Evolutionary conservation across 2,888 invertebrate genomes (phyloP), one percentile per base, ranked within the genome.

Genomic region (Vanessa cardui): DNA sequence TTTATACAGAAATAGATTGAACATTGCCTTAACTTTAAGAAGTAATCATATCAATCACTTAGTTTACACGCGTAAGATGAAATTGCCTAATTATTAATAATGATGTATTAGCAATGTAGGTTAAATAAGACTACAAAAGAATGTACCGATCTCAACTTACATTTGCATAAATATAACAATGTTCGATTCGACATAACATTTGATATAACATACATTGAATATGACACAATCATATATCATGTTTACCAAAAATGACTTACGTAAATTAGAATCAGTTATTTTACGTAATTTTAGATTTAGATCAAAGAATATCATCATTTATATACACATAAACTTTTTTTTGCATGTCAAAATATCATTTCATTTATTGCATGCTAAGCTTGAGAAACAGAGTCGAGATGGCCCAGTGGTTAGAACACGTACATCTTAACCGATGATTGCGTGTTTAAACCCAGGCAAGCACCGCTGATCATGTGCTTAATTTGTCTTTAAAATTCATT

Each of bases 101-200:
- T 54, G 46, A 56, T n/a, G 33, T 56, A 33, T 64, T 52, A 52
- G n/a, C 50, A 20, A 50, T 50, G 20, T 50, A 58, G 58, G 50
- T 47, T 58, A 58, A 50, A 50, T 64, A 26, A 20, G 20, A 49
- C 56, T 33, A 18, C 46, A 56, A 46, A 46, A 58, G 9, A 52
- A 50, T 9, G 18, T n/a, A 18, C 18, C 15, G 7, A 9, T 50
- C n/a, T 58, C 39, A 39, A 44, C 56, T 62, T 31, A 61, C 26
- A 61, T 61, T 66, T 56, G 66, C 56, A 66, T 66, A 66, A 20
- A 47, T n/a, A 56, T 56, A 66, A 66, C 47, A 66, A 66, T 26
- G 44, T 61, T 46, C 8, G 49, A 39, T 26, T 62, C 49, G 61
- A 62, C 62, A 62, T 66, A 44, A 54, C 45, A 54, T 61, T 21